phyloP scores from a whole-genome alignment of 1,140 invertebrate genomes.

The Aphelenchoides avenae region DNA sequence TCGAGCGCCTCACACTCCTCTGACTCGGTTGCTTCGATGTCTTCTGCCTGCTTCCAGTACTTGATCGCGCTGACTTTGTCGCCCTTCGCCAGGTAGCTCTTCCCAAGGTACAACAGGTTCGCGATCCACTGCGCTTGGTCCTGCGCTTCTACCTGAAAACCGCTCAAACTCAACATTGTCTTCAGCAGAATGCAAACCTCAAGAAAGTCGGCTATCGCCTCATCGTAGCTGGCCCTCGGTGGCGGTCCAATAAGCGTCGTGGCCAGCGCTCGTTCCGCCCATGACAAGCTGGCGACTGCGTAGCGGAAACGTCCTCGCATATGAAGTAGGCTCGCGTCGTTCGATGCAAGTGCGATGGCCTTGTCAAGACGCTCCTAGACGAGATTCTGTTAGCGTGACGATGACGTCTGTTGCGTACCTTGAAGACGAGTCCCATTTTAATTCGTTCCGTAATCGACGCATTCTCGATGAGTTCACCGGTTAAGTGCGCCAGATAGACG shows the following conservation, averaged over 20 bases:
- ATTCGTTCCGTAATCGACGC: no score
- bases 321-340: conserved; percentile 59
- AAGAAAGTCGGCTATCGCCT: conserved; percentile 59
- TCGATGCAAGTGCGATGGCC: conserved; percentile 60
- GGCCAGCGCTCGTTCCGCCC: conserved; percentile 61
- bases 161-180: no score
- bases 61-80: conserved; percentile 37
- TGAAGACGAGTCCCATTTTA: no score
- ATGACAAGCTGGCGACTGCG: conserved; percentile 58
- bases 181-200: no score
- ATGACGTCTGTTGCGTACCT: no score
- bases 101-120: conserved; percentile 60
- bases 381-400: no score
- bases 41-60: conserved; percentile 23
- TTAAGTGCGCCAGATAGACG: no score
- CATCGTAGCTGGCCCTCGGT: conserved; percentile 60
- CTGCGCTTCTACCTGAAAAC: conserved; percentile 15
- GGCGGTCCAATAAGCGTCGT: conserved; percentile 60
- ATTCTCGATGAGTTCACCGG: no score
- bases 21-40: conserved; percentile 20
- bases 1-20: conserved; percentile 34
- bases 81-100: conserved; percentile 54
- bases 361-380: conserved; percentile 61
- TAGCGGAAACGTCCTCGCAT: conserved; percentile 60
- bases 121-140: conserved; percentile 60